Conservation (phyloP, 2,113 vertebrate genomes). For the Lota lota region DNA sequence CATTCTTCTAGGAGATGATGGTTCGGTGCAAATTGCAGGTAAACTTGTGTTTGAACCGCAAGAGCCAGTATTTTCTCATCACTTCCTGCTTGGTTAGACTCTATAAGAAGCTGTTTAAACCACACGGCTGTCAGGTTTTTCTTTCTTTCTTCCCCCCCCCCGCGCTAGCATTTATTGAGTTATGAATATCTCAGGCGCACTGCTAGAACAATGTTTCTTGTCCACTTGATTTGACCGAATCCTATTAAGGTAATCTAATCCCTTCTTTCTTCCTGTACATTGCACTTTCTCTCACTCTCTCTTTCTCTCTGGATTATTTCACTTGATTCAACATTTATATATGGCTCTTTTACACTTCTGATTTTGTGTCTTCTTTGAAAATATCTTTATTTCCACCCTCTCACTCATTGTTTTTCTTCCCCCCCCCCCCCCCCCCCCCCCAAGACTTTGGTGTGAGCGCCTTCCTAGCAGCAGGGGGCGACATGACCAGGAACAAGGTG, state of each 20-base stretch:
- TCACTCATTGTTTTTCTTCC: no score
- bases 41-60: slow-evolving; percentile 33
- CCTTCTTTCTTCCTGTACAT: background rate
- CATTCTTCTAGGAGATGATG: slow-evolving; percentile 94
- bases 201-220: slow-evolving; percentile 4
- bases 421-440: no score
- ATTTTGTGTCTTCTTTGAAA: background rate
- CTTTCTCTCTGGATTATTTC: background rate
- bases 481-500: slow-evolving; percentile 97
- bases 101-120: background rate
- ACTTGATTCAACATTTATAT: no score
- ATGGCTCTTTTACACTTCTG: slow-evolving; percentile 29
- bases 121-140: background rate
- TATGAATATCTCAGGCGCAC: background rate
- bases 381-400: background rate
- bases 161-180: background rate
- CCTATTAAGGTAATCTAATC: slow-evolving; percentile 4
- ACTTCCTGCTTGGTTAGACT: no score
- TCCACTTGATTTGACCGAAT: background rate
- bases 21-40: slow-evolving; percentile 97
- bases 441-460: slow-evolving; percentile 97
- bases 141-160: background rate
- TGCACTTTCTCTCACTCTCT: background rate
- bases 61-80: background rate
- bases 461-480: slow-evolving; percentile 94